Evolutionary conservation across 2,797 vertebrate genomes (phyloP), one percentile per base, ranked within the genome.

Genomic region (Gallinago stenura): DNA sequence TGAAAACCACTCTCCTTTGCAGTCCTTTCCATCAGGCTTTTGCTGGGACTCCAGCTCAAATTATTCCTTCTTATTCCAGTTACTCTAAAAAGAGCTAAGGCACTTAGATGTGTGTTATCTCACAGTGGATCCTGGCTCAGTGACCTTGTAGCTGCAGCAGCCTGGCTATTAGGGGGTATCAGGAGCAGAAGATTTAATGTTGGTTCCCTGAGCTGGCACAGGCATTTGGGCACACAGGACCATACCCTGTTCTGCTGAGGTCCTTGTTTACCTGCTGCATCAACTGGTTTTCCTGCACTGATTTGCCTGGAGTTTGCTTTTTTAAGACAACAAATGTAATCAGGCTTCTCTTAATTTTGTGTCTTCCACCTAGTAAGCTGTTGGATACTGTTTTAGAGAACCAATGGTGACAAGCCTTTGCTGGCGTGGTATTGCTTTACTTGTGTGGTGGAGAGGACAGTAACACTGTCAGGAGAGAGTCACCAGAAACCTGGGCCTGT

Each of bases 371-470:
- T 76, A 6, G 37, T 28, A 48, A 60, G 17, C 20, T 35, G 24
- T 70, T 0, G 0, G 31, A 8, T 80, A 3, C 0, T 15, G 20
- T 43, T 86, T 48, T 69, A 12, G 46, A 46, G 26, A 21, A 93
- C 1, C 7, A 25, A 8, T 9, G 17, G 25, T 83, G 51, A 46
- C 7, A 21, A 19, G 22, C 7, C 31, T 62, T 56, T 56, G 9
- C 16, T 35, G 18, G 8, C 28, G 41, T 71, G 48, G 7, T 8
- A 1, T 14, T 28, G 5, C 13, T 69, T 69, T 9, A 5, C 17
- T 39, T n/a, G 22, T 18, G 45, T 22, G 39, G 8, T 50, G 25
- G 35, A 30, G 33, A 65, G 64, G 19, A 35, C 9, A 11, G 19
- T 35, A n/a, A 7, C 48, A 7, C 1, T 21, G 14, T 7, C 45